Conservation (phyloP, 2,113 vertebrate species). For the Poecilia latipinna region DNA sequence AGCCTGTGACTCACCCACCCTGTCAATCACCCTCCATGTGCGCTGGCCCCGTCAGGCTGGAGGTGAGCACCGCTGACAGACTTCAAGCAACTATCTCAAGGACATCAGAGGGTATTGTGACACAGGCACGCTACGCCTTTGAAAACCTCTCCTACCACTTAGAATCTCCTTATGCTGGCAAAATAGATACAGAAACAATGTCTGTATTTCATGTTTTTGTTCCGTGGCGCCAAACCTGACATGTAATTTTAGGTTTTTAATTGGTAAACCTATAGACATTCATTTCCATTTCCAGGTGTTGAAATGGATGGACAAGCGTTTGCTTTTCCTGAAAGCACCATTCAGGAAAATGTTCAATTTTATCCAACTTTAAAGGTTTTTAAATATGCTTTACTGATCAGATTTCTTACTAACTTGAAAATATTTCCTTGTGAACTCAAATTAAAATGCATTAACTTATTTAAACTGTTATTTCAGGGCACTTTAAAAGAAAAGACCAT, state of each 20-base stretch:
- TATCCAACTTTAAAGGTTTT: neutral
- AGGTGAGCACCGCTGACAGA: constrained; percentile 68
- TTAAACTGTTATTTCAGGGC: neutral
- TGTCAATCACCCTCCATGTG: constrained; percentile 72
- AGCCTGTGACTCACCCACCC: constrained; percentile 44
- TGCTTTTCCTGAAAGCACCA: neutral
- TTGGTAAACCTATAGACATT: neutral
- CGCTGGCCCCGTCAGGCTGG: constrained; percentile 50
- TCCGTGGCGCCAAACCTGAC: constrained; percentile 13
- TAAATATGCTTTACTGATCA: neutral
- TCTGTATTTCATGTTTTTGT: constrained; percentile 22
- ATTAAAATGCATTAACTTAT: neutral
- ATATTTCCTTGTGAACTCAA: neutral
- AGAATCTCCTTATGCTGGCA: constrained; percentile 24
- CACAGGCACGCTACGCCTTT: constrained; percentile 27
- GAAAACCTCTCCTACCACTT: constrained; percentile 30
- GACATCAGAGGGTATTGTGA: constrained; percentile 63
- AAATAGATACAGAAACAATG: neutral
- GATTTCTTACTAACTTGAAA: neutral
- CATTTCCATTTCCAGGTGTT: neutral
- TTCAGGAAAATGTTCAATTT: neutral
- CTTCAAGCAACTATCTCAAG: constrained; percentile 63
- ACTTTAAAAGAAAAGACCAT: neutral
- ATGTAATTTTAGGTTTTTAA: neutral
- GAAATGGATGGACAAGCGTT: neutral